Base-by-base conservation (phyloP, 2,888 invertebrate genomes). In the Nemurella pictetii region DNA sequence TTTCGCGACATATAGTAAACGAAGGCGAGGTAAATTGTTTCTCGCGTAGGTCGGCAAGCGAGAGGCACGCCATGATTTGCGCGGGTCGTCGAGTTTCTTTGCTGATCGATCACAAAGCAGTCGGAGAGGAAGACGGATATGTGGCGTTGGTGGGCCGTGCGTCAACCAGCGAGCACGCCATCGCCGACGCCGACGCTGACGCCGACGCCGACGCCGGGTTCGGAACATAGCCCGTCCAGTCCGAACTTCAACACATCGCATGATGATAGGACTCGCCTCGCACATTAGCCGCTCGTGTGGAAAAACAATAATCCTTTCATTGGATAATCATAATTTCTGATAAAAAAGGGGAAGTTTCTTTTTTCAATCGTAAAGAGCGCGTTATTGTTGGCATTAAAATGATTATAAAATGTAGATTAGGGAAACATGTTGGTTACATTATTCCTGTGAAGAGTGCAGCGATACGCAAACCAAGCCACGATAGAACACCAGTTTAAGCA, bases 261-360 rank as follows among this genome's bases (percentile, higher is more conserved):
- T 30, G 30, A 81, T 35, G 15, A 81, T 81, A 30, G n/a, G n/a
- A n/a, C n/a, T n/a, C 26, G 35, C 15, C 35, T n/a, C n/a, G 80
- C 36, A 25, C 80, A 20, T 81, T 81, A 81, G 26, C 80, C 27
- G 26, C 3, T 36, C 80, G 80, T 35, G 80, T 81, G 32, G 80
- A 32, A 81, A 80, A 81, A 81, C 80, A 81, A 81, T 81, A 81
- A 81, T 81, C 80, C 36, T 81, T 20, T 75, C 27, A 35, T 81
- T 35, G 80, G 80, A 35, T 81, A 35, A 81, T 81, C 80, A 35
- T n/a, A 81, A 32, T 81, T 26, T 81, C n/a, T 36, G 35, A n/a
- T 2, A 2, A 81, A 35, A 81, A 35, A 30, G 80, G 80, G 80
- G 36, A 35, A 36, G 3, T 20, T 81, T n/a, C 15, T 36, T 32